phyloP scores from a whole-genome alignment of 1,140 invertebrate species.

The Magallana gigas region DNA sequence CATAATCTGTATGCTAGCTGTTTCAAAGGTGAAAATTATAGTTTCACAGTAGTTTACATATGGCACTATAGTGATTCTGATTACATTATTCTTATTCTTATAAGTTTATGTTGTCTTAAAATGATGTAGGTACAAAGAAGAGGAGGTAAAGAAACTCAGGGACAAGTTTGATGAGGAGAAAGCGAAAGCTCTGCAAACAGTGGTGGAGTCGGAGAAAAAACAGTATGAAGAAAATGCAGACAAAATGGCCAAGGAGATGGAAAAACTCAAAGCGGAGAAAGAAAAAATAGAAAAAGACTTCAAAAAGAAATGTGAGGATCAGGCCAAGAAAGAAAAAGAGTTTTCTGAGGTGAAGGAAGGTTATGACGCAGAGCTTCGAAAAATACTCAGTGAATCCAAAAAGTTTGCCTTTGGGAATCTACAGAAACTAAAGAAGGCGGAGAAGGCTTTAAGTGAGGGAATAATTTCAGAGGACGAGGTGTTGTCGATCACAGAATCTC shows the following conservation, averaged over 20 bases:
- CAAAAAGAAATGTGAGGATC: slow-evolving; percentile 62
- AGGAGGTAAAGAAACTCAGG: slow-evolving; percentile 56
- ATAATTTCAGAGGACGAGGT: slow-evolving; percentile 64
- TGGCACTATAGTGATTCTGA: too few relatives aligned
- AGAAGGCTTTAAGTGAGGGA: slow-evolving; percentile 67
- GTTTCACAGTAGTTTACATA: too few relatives aligned
- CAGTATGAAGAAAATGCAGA: slow-evolving; percentile 51
- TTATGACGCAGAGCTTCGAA: slow-evolving; percentile 67
- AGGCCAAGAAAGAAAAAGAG: slow-evolving; percentile 64
- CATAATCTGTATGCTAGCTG: too few relatives aligned
- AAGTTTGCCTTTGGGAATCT: slow-evolving; percentile 68
- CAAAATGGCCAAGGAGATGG: slow-evolving; percentile 64
- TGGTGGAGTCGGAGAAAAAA: slow-evolving; percentile 60
- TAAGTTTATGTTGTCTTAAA: too few relatives aligned
- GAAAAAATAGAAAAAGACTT: slow-evolving; percentile 80
- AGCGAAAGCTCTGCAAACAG: slow-evolving; percentile 58
- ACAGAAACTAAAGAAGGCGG: slow-evolving; percentile 68
- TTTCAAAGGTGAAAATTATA: too few relatives aligned
- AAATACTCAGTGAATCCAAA: slow-evolving; percentile 65
- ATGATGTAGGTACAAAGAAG: slow-evolving; percentile 63
- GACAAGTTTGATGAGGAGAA: slow-evolving; percentile 59
- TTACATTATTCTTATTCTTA: too few relatives aligned
- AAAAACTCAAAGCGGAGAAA: slow-evolving; percentile 65
- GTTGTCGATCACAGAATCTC: slow-evolving; percentile 39
- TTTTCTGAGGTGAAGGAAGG: slow-evolving; percentile 66